A percentile compares a stretch with the other conserved stretches of the same genome.
Evolutionary conservation across 2,797 vertebrate species (phyloP).

Genomic region (Lagocephalus sceleratus): DNA sequence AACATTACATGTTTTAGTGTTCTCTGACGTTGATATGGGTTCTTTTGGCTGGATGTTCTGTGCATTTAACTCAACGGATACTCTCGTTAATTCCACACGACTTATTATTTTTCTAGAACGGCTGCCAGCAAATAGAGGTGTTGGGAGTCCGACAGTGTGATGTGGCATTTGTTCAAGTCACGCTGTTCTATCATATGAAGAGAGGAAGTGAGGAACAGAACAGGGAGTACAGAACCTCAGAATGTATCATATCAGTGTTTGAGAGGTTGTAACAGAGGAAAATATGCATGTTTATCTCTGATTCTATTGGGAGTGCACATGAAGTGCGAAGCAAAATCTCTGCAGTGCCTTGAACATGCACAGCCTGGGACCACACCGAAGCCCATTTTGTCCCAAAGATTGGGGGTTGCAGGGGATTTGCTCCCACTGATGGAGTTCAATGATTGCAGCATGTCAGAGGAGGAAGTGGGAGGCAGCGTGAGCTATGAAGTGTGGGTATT

Average conservation of each 20-base stretch:
- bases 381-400: slow-evolving; percentile 71
- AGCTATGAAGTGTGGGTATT: slow-evolving; percentile 48
- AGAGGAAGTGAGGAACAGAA: slow-evolving; percentile 3
- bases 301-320: slow-evolving; percentile 58
- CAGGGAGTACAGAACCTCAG: neutral
- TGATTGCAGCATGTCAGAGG: slow-evolving; percentile 76
- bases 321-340: slow-evolving; percentile 69
- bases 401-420: slow-evolving; percentile 67
- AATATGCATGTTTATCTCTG: slow-evolving; percentile 49
- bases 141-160: slow-evolving; percentile 32
- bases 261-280: slow-evolving; percentile 34
- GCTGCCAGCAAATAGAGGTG: slow-evolving; percentile 42
- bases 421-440: slow-evolving; percentile 78
- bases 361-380: slow-evolving; percentile 68
- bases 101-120: slow-evolving; percentile 40
- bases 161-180: slow-evolving; percentile 21
- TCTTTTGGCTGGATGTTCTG: slow-evolving; percentile 41
- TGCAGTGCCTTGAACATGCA: slow-evolving; percentile 50
- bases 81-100: slow-evolving; percentile 43
- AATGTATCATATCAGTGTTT: slow-evolving; percentile 34
- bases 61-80: slow-evolving; percentile 38
- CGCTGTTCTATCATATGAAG: neutral
- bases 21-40: slow-evolving; percentile 55
- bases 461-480: slow-evolving; percentile 46
- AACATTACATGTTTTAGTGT: slow-evolving; percentile 51